Conservation (phyloP, 1,140 invertebrate genomes). For the Drosophila persimilis region DNA sequence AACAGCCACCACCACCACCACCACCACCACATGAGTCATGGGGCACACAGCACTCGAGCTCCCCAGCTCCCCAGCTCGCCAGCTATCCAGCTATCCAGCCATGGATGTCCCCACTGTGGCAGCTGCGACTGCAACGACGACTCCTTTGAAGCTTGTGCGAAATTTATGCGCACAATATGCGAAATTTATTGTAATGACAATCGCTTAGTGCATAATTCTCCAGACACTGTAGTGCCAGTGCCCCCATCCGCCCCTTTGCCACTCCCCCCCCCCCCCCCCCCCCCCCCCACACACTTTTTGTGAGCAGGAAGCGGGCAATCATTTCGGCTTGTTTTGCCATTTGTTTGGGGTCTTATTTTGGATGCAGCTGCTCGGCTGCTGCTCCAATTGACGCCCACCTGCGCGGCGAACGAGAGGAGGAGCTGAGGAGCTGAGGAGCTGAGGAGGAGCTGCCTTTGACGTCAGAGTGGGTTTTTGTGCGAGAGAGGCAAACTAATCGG, state of each 20-base stretch:
- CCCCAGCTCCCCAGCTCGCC: conserved; percentile 14
- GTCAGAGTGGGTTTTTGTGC: conserved; percentile 42
- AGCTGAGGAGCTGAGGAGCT: conserved; percentile 14
- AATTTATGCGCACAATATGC: conserved; percentile 80
- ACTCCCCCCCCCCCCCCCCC: neutral
- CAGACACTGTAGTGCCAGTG: conserved; percentile 12
- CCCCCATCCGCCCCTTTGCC: conserved; percentile 12
- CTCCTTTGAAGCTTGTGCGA: conserved; percentile 72
- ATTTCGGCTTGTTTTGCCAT: conserved; percentile 47
- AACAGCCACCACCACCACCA: conserved; percentile 24
- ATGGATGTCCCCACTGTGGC: conserved; percentile 55
- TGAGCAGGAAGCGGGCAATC: conserved; percentile 73
- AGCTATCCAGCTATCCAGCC: conserved; percentile 56
- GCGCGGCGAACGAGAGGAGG: conserved; percentile 15
- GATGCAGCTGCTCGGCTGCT: conserved; percentile 47
- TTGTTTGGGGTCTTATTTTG: conserved; percentile 30
- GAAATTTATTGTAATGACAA: conserved; percentile 80
- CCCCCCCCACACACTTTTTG: neutral
- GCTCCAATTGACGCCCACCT: conserved; percentile 78
- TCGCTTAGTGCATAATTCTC: conserved; percentile 74
- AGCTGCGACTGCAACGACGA: conserved; percentile 27
- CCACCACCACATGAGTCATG: conserved; percentile 42
- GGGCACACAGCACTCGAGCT: conserved; percentile 34
- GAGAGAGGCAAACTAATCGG: conserved; percentile 4
- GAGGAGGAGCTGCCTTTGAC: conserved; percentile 12